These are phyloP conservation scores for Lochmaea crataegi DNA, from an alignment of 2,888 invertebrate species.

Conservation along the genomic window DNA sequence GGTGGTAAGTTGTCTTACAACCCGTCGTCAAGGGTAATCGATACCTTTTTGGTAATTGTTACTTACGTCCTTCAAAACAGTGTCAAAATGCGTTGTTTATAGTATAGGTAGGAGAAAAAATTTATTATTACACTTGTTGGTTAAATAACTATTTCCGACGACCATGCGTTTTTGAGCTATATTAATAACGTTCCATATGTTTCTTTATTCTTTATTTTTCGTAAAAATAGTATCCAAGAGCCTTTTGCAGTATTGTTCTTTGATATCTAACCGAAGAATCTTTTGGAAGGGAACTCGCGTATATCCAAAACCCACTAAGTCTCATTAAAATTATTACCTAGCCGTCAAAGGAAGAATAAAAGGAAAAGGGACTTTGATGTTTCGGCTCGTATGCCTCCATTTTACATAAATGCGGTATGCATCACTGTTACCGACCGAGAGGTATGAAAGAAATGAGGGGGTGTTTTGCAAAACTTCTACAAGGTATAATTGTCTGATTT, in stretches of 20 bases:
- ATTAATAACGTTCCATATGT: too few species aligned
- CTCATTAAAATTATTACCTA: slow-evolving; percentile 27
- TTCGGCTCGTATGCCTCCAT: slow-evolving; percentile 12
- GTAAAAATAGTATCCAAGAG: neutral
- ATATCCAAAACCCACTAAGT: slow-evolving; percentile 8
- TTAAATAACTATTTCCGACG: too few species aligned
- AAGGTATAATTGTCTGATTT: neutral
- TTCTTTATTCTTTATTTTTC: neutral
- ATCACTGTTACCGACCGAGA: neutral
- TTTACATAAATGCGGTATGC: slow-evolving; percentile 36
- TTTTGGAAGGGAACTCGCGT: slow-evolving; percentile 12
- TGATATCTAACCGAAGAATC: slow-evolving; percentile 8
- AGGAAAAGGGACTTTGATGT: slow-evolving; percentile 31
- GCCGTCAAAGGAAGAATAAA: slow-evolving; percentile 19
- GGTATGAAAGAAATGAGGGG: neutral
- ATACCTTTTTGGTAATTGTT: too few species aligned
- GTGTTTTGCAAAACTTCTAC: too few species aligned
- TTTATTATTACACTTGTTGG: too few species aligned
- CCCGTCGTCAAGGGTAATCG: too few species aligned
- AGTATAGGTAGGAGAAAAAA: too few species aligned
- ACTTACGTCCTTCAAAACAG: too few species aligned
- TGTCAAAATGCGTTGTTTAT: too few species aligned
- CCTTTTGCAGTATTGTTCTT: neutral
- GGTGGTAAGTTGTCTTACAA: too few species aligned
- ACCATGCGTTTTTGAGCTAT: too few species aligned